Evolutionary conservation across 2,797 vertebrate species (phyloP).

Genomic region (Petrocephalus sullivani): DNA sequence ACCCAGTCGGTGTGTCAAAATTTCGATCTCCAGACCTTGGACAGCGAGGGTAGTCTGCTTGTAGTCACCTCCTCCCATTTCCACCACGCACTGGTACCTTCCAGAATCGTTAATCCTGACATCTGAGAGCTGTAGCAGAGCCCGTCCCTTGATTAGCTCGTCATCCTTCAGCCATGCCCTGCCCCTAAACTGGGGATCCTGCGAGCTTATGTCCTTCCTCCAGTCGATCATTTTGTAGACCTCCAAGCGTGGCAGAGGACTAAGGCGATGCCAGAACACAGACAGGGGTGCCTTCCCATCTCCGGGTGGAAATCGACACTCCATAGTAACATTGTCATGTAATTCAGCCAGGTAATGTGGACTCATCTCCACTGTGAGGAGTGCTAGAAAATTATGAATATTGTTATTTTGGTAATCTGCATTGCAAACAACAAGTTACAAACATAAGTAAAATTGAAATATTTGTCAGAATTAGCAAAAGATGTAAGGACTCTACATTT

Average conservation of each 20-base stretch:
- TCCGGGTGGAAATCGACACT: slow-evolving; percentile 29
- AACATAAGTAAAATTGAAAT: background rate
- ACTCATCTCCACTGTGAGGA: slow-evolving; percentile 4
- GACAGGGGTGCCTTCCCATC: background rate
- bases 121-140: slow-evolving; percentile 54
- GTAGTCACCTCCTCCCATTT: slow-evolving; percentile 57
- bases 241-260: background rate
- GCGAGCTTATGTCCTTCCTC: background rate
- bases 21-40: background rate
- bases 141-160: slow-evolving; percentile 33
- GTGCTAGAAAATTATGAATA: slow-evolving; percentile 3
- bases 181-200: background rate
- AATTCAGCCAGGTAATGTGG: background rate
- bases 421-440: background rate
- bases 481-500: background rate
- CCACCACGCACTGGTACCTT: slow-evolving; percentile 55
- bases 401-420: background rate
- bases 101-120: slow-evolving; percentile 60
- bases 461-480: background rate
- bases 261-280: background rate
- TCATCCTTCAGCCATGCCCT: background rate
- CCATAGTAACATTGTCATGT: background rate
- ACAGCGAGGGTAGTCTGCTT: slow-evolving; percentile 58
- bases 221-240: background rate
- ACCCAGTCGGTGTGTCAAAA: background rate